Evolutionary conservation across 2,113 vertebrate genomes (phyloP).

Genomic region (Leptobrachium leishanense): DNA sequence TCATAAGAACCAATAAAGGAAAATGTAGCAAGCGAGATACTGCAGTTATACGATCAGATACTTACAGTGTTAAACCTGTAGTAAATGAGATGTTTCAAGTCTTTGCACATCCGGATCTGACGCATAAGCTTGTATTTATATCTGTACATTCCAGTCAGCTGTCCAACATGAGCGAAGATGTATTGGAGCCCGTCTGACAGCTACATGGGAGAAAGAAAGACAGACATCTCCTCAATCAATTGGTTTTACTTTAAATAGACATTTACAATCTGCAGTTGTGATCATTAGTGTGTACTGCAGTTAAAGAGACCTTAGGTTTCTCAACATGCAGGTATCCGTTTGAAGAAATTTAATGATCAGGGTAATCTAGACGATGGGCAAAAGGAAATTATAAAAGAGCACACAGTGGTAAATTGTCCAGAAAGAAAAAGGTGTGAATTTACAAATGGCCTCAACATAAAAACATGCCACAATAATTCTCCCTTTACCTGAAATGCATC

Average conservation of each 20-base stretch:
- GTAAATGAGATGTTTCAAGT: conserved; percentile 97
- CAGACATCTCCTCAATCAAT: too few relatives aligned
- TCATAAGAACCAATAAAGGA: not conserved
- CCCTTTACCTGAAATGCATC: conserved; percentile 90
- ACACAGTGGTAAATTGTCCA: too few relatives aligned
- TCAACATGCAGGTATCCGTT: too few relatives aligned
- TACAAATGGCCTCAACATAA: too few relatives aligned
- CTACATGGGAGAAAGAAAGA: conserved; percentile 61
- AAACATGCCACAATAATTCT: too few relatives aligned
- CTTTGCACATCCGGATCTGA: conserved; percentile 99
- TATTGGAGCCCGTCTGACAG: conserved; percentile 94
- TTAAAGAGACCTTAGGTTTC: too few relatives aligned
- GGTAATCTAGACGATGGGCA: too few relatives aligned
- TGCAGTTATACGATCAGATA: conserved; percentile 1
- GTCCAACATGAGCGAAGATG: conserved; percentile 97
- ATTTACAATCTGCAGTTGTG: too few relatives aligned
- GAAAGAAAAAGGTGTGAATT: not conserved
- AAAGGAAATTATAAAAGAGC: too few relatives aligned
- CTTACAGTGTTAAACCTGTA: conserved; percentile 98
- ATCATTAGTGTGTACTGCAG: too few relatives aligned
- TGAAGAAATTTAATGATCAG: too few relatives aligned
- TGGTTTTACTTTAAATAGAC: too few relatives aligned
- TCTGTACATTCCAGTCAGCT: conserved; percentile 97
- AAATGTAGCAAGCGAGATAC: not conserved
- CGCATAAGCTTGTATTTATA: conserved; percentile 99